Conservation (phyloP, 2,888 invertebrate species). For the Trypoxylon attenuatum region DNA sequence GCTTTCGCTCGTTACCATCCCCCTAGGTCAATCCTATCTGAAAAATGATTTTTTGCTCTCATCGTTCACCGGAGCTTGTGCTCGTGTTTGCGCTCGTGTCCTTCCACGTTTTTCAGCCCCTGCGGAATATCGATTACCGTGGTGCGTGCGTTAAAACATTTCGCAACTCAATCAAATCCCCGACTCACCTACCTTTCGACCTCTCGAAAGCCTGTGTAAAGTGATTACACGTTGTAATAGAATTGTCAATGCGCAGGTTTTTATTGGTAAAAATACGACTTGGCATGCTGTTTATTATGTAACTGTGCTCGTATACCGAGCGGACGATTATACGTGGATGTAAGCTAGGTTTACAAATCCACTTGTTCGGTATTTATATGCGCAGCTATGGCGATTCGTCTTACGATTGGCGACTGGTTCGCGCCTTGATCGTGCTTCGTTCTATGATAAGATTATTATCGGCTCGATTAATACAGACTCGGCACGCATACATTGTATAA, state of each 20-base stretch:
- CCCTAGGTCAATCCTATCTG: too few species aligned
- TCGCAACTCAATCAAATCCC: too few species aligned
- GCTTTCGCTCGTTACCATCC: not conserved
- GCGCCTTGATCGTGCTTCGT: conserved; percentile 19
- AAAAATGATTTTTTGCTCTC: not conserved
- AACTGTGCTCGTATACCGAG: not conserved
- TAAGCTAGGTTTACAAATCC: conserved; percentile 27
- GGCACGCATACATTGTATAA: conserved; percentile 3
- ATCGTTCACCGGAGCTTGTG: not conserved
- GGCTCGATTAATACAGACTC: conserved; percentile 4
- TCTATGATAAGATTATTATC: conserved; percentile 11
- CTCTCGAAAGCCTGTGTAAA: not conserved
- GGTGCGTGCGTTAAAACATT: too few species aligned
- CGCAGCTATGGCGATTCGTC: conserved; percentile 19
- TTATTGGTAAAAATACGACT: conserved; percentile 26
- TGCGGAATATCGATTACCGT: conserved; percentile 51
- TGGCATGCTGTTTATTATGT: conserved; percentile 13
- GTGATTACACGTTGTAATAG: not conserved
- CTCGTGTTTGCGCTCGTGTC: not conserved
- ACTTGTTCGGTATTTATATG: conserved; percentile 29
- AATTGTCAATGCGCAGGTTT: conserved; percentile 5
- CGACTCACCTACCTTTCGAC: too few species aligned
- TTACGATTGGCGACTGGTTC: conserved; percentile 51
- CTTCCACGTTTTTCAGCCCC: conserved; percentile 17
- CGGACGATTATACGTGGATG: conserved; percentile 1